Conservation (phyloP, 2,797 vertebrate species). For the Xiphophorus birchmanni region DNA sequence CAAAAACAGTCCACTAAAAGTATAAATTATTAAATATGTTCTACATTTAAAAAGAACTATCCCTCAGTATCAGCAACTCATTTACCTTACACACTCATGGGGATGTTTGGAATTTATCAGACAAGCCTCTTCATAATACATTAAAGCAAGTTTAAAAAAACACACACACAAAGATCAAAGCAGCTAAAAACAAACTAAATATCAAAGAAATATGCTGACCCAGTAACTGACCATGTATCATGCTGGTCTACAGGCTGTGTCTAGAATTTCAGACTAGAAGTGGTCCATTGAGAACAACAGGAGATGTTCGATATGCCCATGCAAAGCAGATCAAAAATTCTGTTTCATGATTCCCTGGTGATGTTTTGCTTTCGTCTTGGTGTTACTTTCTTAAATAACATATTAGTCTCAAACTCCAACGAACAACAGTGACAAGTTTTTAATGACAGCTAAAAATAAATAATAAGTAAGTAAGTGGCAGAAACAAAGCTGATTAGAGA, state of each 20-base stretch:
- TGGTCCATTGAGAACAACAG: constrained; percentile 28
- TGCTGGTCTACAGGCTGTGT: constrained; percentile 28
- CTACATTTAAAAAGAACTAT: constrained; percentile 21
- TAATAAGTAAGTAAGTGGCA: constrained; percentile 27
- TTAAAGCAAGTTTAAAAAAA: constrained; percentile 31
- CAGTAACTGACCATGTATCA: constrained; percentile 41
- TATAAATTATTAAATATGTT: constrained; percentile 33
- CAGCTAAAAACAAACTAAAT: constrained; percentile 29
- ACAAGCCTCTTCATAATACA: constrained; percentile 44
- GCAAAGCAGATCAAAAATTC: constrained; percentile 33
- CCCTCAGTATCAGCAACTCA: constrained; percentile 18
- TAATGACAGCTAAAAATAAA: constrained; percentile 12
- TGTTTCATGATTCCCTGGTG: constrained; percentile 35
- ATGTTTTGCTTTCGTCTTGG: constrained; percentile 40
- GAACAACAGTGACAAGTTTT: constrained; percentile 32
- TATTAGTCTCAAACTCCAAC: constrained; percentile 42
- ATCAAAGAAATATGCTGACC: constrained; percentile 46
- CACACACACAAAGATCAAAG: constrained; percentile 41
- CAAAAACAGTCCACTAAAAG: constrained; percentile 7
- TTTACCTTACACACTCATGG: constrained; percentile 35
- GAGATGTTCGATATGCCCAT: constrained; percentile 43
- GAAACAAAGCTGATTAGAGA: constrained; percentile 17
- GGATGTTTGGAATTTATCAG: constrained; percentile 42
- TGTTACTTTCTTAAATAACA: constrained; percentile 54
- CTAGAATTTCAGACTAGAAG: constrained; percentile 38